phyloP scores from a whole-genome alignment of 2,888 invertebrate species.

The Fragum whitleyi region DNA sequence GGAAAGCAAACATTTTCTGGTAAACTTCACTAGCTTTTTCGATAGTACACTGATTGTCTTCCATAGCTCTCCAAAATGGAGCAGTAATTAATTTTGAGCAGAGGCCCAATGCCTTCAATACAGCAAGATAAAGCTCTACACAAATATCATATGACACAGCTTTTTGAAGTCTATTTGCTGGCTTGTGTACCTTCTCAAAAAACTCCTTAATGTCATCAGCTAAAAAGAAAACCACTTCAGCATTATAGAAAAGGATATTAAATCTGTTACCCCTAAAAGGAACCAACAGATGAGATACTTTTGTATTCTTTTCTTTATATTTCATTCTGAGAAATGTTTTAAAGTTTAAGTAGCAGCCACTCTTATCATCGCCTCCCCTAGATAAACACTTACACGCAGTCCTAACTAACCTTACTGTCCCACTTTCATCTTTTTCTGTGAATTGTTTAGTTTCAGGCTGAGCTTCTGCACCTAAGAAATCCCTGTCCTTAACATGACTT shows the following conservation, averaged over 20 bases:
- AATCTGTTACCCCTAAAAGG: too few relatives aligned
- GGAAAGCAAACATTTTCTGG: too few relatives aligned
- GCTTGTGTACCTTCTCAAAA: conserved; percentile 23
- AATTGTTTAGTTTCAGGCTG: conserved; percentile 15
- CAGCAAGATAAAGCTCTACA: conserved; percentile 20
- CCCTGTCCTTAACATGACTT: conserved; percentile 13
- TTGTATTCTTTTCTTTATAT: conserved; percentile 19
- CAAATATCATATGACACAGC: too few relatives aligned
- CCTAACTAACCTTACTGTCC: conserved; percentile 24
- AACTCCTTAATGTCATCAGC: conserved; percentile 36
- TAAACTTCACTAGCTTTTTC: conserved; percentile 40
- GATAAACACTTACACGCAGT: conserved; percentile 33
- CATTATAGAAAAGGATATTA: too few relatives aligned
- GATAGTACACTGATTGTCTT: too few relatives aligned
- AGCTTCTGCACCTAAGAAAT: conserved; percentile 32
- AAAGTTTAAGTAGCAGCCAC: too few relatives aligned
- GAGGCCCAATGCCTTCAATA: conserved; percentile 35
- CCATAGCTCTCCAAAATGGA: conserved; percentile 53
- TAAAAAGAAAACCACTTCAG: conserved; percentile 27
- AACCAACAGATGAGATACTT: too few relatives aligned
- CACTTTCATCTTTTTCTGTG: too few relatives aligned
- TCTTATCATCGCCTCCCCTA: conserved; percentile 33
- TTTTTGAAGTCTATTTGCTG: conserved; percentile 37
- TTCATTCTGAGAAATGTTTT: conserved; percentile 26
- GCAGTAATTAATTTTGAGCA: conserved; percentile 53